Evolutionary conservation across 2,888 invertebrate genomes (phyloP), one percentile per base, ranked within the genome.

Genomic region (Hirtodrosophila trivittata): DNA sequence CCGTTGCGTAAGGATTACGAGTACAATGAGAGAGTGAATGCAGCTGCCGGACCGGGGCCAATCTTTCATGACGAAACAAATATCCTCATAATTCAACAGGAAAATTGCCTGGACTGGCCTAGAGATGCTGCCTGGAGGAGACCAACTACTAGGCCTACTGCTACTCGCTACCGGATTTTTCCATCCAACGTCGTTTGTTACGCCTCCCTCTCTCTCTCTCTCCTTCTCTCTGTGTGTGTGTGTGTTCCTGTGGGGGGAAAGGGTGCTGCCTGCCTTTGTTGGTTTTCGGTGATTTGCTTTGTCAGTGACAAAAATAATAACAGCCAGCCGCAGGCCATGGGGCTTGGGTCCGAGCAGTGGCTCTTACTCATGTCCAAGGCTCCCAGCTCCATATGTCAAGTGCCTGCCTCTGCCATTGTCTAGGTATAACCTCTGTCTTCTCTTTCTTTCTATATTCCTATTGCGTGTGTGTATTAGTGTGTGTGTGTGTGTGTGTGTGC

Each of bases 11-110:
- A 64, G 68, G 83, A 72, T 72, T 66, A 65, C 68, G 80, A 72
- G 68, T 66, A 65, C 68, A 62, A 68, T 66, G 80, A 28, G 64
- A 64, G 75, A 58, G 66, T 65, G 57, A 47, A 68, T 37, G 65
- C 62, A 55, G 60, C 46, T 39, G 68, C 42, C 62, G 52, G 60
- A 50, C 67, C 60, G 72, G 77, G 82, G 75, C 86, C 88, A 87
- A 88, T 88, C 87, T 88, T 88, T 88, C 86, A 87, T 84, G 83
- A 87, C 87, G 87, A 73, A 75, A 84, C 68, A 77, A 85, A 83
- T 86, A 87, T 87, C 87, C 86, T 77, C 87, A 88, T 88, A 87
- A 87, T 82, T 88, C 88, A 88, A 88, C 77, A 86, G 84, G 76
- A 78, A 84, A 84, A 84, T 87, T 82, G 84, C 82, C 76, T 63